These are phyloP conservation scores for Prunella fulvescens DNA, from an alignment of 2,113 vertebrate genomes.

Conservation along the genomic window DNA sequence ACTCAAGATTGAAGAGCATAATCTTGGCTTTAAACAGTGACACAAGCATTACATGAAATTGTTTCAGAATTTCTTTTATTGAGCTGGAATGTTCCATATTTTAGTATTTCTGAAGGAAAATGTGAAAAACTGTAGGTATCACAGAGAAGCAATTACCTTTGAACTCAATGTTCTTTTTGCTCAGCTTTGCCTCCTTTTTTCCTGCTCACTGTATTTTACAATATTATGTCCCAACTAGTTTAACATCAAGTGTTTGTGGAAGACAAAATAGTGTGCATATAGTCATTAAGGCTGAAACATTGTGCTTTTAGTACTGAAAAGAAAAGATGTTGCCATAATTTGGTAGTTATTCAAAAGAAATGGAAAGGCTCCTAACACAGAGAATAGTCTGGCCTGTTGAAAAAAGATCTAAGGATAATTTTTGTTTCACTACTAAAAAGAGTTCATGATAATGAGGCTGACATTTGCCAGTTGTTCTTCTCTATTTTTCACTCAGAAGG, in stretches of 20 bases:
- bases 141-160: neutral
- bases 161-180: neutral
- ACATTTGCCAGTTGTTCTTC: slow-evolving; percentile 64
- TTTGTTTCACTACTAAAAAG: slow-evolving; percentile 35
- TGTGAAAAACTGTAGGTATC: neutral
- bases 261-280: neutral
- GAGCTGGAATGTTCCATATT: neutral
- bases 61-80: neutral
- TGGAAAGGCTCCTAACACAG: neutral
- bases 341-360: slow-evolving; percentile 1
- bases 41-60: neutral
- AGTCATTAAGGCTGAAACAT: neutral
- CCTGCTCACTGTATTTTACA: neutral
- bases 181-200: neutral
- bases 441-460: slow-evolving; percentile 42
- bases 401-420: slow-evolving; percentile 22
- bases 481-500: slow-evolving; percentile 63
- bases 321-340: neutral
- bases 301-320: neutral
- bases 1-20: neutral
- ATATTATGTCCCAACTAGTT: neutral
- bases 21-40: neutral
- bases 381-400: neutral
- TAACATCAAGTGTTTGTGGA: neutral
- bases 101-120: neutral